Evolutionary conservation across 1,140 invertebrate species (phyloP), one percentile per base, ranked within the genome.

Genomic region (Aphis craccivora): DNA sequence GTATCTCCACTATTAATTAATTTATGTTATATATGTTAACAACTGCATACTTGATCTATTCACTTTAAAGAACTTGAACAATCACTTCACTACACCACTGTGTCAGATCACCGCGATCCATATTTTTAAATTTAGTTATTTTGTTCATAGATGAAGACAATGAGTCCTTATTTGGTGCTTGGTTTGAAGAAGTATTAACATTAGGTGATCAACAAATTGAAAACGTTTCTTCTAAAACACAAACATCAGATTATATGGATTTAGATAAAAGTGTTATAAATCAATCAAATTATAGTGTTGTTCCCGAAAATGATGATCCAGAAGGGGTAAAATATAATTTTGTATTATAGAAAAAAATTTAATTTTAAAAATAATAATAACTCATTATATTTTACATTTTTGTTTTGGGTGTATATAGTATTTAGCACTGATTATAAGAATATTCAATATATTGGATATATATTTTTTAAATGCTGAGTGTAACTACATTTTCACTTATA

Each of bases 181-280:
- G 98, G 98, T 98, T 99, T 95, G 98, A 99, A 95, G 98, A 98
- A 95, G 98, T 98, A 0, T 95, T 99, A 30, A 97, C 97, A 48
- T 93, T 67, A 43, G 93, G 90, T 18, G 91, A 91, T 92, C 84
- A 94, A 67, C 84, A 94, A 40, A 94, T 53, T 53, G 92, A 93
- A 51, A 83, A 83, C 86, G 37, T 67, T 1, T 91, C 67, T 43
- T 89, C 89, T 90, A 48, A 95, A 95, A 94, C 94, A 95, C 92
- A 94, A 37, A 93, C 48, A 40, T 43, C 94, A 35, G 81, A 93
- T 45, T 89, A 93, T 91, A 94, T 94, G 35, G 94, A 94, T 94
- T 51, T 94, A 45, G 94, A 95, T 93, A 90, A 91, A 90, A 67
- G 83, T 35, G 67, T 93, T 35, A 37, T 84, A 40, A 60, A 43